Evolutionary conservation across 2,113 vertebrate genomes (phyloP), one percentile per base, ranked within the genome.

Genomic region (Silurus asotus): DNA sequence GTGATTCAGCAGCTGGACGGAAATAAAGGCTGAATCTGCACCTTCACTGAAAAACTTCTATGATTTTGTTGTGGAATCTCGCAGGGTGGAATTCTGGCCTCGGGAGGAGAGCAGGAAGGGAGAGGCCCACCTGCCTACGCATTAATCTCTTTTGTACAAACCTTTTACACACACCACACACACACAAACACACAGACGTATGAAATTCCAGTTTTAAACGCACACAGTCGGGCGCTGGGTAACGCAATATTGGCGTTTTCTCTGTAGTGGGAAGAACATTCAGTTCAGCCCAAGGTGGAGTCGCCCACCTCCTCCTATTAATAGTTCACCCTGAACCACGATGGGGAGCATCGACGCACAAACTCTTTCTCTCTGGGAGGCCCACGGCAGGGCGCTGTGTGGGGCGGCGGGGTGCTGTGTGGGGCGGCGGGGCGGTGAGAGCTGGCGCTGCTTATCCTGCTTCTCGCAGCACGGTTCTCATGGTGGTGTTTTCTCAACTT

Each of bases 371-470:
- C 59, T 78, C 9, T 92, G 83, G 90, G 89, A 92, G 91, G 90
- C 89, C 89, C 53, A 89, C 89, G 89, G 88, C 72, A 64, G 74
- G 84, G 90, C 90, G 90, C 37, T 37, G 89, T 90, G 92, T 88
- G 90, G 81, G 83, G 87, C 90, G 91, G 92, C 90, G 92, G 88
- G 90, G 81, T 82, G 87, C 90, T 91, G 92, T 15, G 91, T 81
- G 78, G 59, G 69, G 88, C 86, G 91, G 92, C 84, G 84, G 61
- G 53, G 62, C 84, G 90, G 91, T 15, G 91, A 81, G 78, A 59
- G 69, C 89, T 87, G 89, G 90, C 89, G 89, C 55, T 51, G 83
- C 88, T 93, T 91, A 92, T 94, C 91, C 93, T 92, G 91, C 91
- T 88, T 82, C 65, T 45, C 62, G 64, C 90, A 61, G 81, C 62